Evolutionary conservation across 2,888 invertebrate genomes (phyloP).

Genomic region (Malthinus flaveolus): DNA sequence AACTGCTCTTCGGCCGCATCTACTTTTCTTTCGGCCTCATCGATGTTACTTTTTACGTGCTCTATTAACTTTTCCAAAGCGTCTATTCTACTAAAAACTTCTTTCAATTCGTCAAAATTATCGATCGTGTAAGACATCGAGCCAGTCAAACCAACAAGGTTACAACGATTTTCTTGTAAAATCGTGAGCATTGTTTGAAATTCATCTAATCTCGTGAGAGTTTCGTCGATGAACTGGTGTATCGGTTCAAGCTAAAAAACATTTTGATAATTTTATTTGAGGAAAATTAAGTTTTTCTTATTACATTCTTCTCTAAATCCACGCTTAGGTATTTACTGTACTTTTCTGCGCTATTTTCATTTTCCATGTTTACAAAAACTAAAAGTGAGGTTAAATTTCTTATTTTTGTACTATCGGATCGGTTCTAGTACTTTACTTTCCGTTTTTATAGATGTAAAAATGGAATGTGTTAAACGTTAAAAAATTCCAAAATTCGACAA

Average conservation of each 20-base stretch:
- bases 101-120: conserved; percentile 58
- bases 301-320: conserved; percentile 72
- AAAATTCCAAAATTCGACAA: too few relatives aligned
- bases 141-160: conserved; percentile 55
- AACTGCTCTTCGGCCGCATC: conserved; percentile 65
- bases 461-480: too few relatives aligned
- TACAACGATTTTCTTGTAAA: conserved; percentile 55
- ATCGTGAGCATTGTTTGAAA: conserved; percentile 64
- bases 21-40: conserved; percentile 60
- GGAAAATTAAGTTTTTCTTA: neutral
- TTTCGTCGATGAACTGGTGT: conserved; percentile 67
- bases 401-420: too few relatives aligned
- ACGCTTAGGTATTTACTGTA: conserved; percentile 91
- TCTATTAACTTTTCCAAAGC: conserved; percentile 60
- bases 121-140: conserved; percentile 57
- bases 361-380: neutral
- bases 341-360: conserved; percentile 65
- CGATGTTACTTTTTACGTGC: conserved; percentile 59
- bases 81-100: conserved; percentile 60
- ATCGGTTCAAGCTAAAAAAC: conserved; percentile 51
- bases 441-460: too few relatives aligned
- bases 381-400: too few relatives aligned
- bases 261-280: conserved; percentile 2
- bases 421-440: too few relatives aligned
- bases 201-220: conserved; percentile 69